Evolutionary conservation across 2,113 vertebrate genomes (phyloP).

Genomic region (Dunckerocampus dactyliophorus): DNA sequence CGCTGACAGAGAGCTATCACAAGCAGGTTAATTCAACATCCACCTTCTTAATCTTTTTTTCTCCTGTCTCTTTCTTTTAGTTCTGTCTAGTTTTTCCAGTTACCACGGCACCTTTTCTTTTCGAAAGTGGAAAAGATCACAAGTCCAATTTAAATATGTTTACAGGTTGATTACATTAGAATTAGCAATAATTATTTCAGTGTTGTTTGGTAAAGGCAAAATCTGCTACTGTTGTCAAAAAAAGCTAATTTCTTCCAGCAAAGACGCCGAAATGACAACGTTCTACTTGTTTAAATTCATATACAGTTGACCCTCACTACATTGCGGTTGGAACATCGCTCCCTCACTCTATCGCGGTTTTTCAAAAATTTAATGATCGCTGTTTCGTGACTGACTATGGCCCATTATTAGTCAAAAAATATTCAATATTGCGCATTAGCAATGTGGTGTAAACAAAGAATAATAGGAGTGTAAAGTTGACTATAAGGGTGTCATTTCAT

Average conservation of each 20-base stretch:
- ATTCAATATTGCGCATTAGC: too few species aligned
- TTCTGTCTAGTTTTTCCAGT: conserved; percentile 62
- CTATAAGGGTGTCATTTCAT: too few species aligned
- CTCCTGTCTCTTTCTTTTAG: conserved; percentile 64
- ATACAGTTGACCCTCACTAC: too few species aligned
- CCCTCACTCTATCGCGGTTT: too few species aligned
- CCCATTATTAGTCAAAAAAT: too few species aligned
- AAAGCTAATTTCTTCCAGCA: neutral
- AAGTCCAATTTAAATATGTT: conserved; percentile 36
- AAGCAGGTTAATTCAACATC: conserved; percentile 76
- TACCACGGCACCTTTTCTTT: conserved; percentile 33
- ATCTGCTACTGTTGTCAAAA: neutral
- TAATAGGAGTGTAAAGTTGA: too few species aligned
- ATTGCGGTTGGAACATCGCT: too few species aligned
- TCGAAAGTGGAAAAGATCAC: conserved; percentile 37
- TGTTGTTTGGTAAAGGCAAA: neutral
- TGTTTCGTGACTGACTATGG: too few species aligned
- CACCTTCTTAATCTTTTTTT: conserved; percentile 71
- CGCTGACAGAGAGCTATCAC: conserved; percentile 74
- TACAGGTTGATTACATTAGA: conserved; percentile 31
- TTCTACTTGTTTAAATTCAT: neutral
- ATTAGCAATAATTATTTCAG: conserved; percentile 14
- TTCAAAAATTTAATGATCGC: too few species aligned
- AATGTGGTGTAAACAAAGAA: too few species aligned
- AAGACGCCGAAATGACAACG: neutral